Base-by-base conservation (phyloP, 2,888 invertebrate genomes). In the Cryptus viduatorius region DNA sequence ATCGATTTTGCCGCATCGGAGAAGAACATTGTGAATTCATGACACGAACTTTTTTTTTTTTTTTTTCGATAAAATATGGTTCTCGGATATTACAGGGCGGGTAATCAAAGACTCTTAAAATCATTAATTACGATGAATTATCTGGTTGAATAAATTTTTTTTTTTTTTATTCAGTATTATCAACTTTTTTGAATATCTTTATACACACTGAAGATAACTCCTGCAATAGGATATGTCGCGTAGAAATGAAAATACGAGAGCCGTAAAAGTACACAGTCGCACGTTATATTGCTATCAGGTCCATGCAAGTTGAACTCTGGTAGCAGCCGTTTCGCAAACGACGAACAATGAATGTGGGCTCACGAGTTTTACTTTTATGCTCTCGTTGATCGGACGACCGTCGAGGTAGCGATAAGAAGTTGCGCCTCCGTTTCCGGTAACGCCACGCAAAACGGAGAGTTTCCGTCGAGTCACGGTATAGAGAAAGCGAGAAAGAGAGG, bases 381-480 rank as follows among this genome's bases (percentile, higher is more conserved):
- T 24, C 53, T 75, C 53, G 79, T 69, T 31, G 75, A 83, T 80
- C 76, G 80, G 56, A 73, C 61, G 73, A 73, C 61, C 68, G 78
- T 73, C 72, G 24, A 19, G 37, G 78, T 44, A 14, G 61, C 59
- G 84, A 84, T 84, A 82, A 84, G 84, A 82, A 82, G 84, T 84
- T 82, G 81, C 81, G 46, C 65, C 68, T 24, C 31, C 19, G 68
- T 72, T 80, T 80, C 80, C 84, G 72, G 77, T 68, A 50, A 72
- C 44, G 31, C 77, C 65, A 68, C 77, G 68, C 67, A 67, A 77
- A 19, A 56, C 69, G 42, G 71, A 80, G 71, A 80, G 71, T 77
- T 80, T 83, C 71, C 24, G 80, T 53, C 65, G 76, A 48, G 59
- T 50, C 61, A 50, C 19, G 42, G 24, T 69, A 42, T 50, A 64